phyloP scores from a whole-genome alignment of 2,113 vertebrate genomes.

The Antechinus stuartii region DNA sequence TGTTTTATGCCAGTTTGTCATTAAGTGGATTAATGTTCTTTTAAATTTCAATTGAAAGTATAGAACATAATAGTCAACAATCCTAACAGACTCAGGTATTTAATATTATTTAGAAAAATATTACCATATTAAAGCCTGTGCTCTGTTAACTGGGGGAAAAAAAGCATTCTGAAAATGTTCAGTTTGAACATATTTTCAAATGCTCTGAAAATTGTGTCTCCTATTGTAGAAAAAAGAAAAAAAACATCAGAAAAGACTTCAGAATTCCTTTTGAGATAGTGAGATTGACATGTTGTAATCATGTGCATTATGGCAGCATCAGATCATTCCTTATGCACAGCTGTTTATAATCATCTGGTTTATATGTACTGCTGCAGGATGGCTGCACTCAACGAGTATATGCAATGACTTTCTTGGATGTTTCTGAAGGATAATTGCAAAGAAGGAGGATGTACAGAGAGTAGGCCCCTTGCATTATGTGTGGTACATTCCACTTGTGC shows the following conservation, averaged over 20 bases:
- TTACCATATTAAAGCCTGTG: neutral
- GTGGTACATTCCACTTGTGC: conserved; percentile 88
- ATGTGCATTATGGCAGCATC: conserved; percentile 87
- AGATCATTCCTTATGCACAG: conserved; percentile 82
- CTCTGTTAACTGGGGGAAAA: conserved; percentile 27
- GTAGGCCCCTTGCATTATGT: conserved; percentile 88
- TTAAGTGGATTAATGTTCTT: conserved; percentile 26
- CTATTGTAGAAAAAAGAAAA: conserved; percentile 70
- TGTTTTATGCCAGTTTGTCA: conserved; percentile 33
- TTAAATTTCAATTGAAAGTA: conserved; percentile 62
- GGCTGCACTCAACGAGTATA: conserved; percentile 89
- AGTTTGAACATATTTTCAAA: conserved; percentile 73
- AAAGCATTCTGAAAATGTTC: conserved; percentile 56
- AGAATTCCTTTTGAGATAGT: conserved; percentile 72
- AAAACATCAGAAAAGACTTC: conserved; percentile 46
- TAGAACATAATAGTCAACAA: conserved; percentile 19
- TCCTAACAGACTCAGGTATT: conserved; percentile 27
- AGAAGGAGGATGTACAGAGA: conserved; percentile 89
- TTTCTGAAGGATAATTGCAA: conserved; percentile 90
- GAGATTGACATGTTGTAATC: conserved; percentile 82
- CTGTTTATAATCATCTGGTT: conserved; percentile 90
- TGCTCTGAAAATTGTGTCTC: conserved; percentile 74
- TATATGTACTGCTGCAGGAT: conserved; percentile 91
- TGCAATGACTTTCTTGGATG: conserved; percentile 90
- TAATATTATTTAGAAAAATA: conserved; percentile 41